Evolutionary conservation across 2,888 invertebrate genomes (phyloP).

Genomic region (Helobdella robusta): DNA sequence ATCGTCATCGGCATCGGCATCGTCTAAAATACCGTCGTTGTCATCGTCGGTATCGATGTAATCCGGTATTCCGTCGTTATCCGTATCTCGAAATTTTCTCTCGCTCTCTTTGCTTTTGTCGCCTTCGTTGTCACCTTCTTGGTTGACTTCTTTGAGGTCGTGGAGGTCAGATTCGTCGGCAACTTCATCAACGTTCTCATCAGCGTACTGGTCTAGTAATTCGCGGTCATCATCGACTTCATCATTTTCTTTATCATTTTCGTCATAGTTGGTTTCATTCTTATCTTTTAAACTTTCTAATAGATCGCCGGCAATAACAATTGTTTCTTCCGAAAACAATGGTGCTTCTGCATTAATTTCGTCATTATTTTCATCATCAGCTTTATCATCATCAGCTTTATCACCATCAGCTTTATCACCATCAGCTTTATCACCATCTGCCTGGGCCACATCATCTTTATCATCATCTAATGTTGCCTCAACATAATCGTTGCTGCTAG

Average conservation of each 20-base stretch:
- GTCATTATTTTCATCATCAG: slow-evolving; percentile 21
- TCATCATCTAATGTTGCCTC: neutral
- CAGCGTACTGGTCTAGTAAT: neutral
- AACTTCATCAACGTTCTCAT: slow-evolving; percentile 1
- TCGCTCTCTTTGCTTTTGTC: slow-evolving; percentile 19
- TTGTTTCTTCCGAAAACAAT: neutral
- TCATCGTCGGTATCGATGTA: slow-evolving; percentile 38
- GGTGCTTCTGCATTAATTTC: neutral
- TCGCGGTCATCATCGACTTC: slow-evolving; percentile 11
- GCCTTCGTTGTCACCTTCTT: neutral
- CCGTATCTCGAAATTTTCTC: slow-evolving; percentile 23
- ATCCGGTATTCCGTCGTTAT: slow-evolving; percentile 31
- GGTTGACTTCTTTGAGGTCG: slow-evolving; percentile 16
- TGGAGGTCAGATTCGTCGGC: neutral
- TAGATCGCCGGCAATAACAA: neutral
- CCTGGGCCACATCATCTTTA: neutral
- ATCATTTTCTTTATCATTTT: slow-evolving; percentile 21
- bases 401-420: slow-evolving; percentile 31
- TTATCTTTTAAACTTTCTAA: slow-evolving; percentile 34
- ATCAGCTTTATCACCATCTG: slow-evolving; percentile 27
- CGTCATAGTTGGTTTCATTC: slow-evolving; percentile 19
- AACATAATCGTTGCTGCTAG: slow-evolving; percentile 8
- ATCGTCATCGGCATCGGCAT: slow-evolving; percentile 31
- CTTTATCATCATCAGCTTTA: slow-evolving; percentile 38
- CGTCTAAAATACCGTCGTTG: slow-evolving; percentile 28